Evolutionary conservation across 2,113 vertebrate genomes (phyloP).

Genomic region (Callocephalon fimbriatum): DNA sequence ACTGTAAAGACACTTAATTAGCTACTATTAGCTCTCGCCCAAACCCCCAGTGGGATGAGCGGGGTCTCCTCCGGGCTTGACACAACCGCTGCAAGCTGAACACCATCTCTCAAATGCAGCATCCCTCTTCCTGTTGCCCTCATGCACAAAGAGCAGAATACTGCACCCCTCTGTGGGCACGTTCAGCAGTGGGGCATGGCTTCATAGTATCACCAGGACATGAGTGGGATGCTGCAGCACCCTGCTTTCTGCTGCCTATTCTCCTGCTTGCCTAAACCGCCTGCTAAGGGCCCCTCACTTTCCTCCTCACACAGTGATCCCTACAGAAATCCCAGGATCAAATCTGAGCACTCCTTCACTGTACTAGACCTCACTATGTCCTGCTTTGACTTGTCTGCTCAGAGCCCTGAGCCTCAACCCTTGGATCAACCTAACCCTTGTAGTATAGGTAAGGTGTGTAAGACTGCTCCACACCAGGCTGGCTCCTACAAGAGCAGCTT

Average conservation of each 20-base stretch:
- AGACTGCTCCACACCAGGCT: background rate
- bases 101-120: background rate
- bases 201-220: background rate
- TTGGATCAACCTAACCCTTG: background rate
- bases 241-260: background rate
- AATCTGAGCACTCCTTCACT: background rate
- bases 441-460: background rate
- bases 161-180: background rate
- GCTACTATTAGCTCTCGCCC: background rate
- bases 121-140: background rate
- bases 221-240: background rate
- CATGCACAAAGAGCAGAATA: background rate
- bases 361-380: background rate
- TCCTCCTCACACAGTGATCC: background rate
- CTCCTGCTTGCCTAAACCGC: background rate
- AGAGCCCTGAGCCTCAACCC: background rate
- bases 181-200: accelerated
- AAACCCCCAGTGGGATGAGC: background rate
- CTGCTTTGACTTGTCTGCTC: background rate
- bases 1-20: background rate
- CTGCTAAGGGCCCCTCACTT: background rate
- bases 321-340: background rate
- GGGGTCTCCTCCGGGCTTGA: background rate
- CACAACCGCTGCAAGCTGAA: background rate
- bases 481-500: background rate